Conservation (phyloP, 2,888 invertebrate genomes). For the Priocnemis perturbator region DNA sequence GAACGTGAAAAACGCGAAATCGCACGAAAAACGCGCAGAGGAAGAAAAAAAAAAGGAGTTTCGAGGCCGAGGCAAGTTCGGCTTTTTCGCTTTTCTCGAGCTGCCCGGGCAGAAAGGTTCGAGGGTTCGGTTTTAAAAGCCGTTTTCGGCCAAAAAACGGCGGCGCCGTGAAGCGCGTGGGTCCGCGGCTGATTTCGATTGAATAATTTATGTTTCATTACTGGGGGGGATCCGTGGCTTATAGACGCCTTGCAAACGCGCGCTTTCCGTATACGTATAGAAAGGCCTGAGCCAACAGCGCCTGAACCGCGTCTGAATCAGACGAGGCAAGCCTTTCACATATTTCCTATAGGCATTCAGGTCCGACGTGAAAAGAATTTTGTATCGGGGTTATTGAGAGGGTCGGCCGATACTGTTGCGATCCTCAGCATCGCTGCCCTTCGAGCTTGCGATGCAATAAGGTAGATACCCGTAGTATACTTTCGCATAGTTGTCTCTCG, state of each 20-base stretch:
- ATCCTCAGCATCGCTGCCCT: slow-evolving; percentile 37
- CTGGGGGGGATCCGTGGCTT: slow-evolving; percentile 67
- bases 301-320: slow-evolving; percentile 56
- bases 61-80: slow-evolving; percentile 37
- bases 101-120: slow-evolving; percentile 43
- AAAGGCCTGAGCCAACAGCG: slow-evolving; percentile 70
- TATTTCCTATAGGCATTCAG: slow-evolving; percentile 74
- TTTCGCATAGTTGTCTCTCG: too few species aligned
- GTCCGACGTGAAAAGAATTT: slow-evolving; percentile 70
- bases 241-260: slow-evolving; percentile 74
- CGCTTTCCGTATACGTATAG: slow-evolving; percentile 70
- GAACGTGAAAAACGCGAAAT: slow-evolving; percentile 43
- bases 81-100: slow-evolving; percentile 47
- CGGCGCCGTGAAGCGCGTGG: slow-evolving; percentile 15
- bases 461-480: too few species aligned
- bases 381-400: slow-evolving; percentile 72
- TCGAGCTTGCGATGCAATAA: slow-evolving; percentile 4
- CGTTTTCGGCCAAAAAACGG: slow-evolving; percentile 58
- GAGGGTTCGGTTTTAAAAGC: slow-evolving; percentile 63
- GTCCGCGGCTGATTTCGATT: slow-evolving; percentile 74
- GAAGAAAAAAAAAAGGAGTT: slow-evolving; percentile 41
- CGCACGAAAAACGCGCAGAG: slow-evolving; percentile 41
- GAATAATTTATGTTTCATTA: slow-evolving; percentile 76
- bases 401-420: slow-evolving; percentile 52
- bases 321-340: slow-evolving; percentile 67